phyloP scores from a whole-genome alignment of 1,140 invertebrate species.

The Tyrophagus putrescentiae region DNA sequence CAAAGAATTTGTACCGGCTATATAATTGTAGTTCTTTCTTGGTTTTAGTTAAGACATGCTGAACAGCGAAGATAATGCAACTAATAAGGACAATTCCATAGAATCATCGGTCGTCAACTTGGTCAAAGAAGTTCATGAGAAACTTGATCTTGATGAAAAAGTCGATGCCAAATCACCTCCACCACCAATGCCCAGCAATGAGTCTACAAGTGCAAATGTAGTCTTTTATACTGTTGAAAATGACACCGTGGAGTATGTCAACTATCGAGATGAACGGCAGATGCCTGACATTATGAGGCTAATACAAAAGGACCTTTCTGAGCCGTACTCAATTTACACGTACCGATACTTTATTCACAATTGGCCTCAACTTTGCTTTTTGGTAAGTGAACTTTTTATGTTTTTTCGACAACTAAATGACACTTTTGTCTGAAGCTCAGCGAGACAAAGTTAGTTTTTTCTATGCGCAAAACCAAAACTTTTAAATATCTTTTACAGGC shows the following conservation, averaged over 20 bases:
- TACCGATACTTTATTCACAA: constrained; percentile 99
- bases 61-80: too few species aligned
- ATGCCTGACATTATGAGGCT: constrained; percentile 94
- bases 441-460: background rate
- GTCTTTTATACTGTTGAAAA: background rate
- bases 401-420: too few species aligned
- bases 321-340: constrained; percentile 99
- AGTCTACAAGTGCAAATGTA: background rate
- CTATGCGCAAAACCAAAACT: background rate
- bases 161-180: too few species aligned
- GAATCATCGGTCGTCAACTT: too few species aligned
- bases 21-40: too few species aligned
- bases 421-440: constrained; percentile 18
- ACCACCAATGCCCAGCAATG: too few species aligned
- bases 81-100: too few species aligned
- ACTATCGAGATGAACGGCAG: constrained; percentile 72
- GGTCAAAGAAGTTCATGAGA: too few species aligned
- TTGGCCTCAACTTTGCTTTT: constrained; percentile 96
- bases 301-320: constrained; percentile 95
- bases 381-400: constrained; percentile 54
- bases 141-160: too few species aligned
- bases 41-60: too few species aligned
- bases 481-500: constrained; percentile 31
- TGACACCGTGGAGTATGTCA: constrained; percentile 42
- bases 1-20: too few species aligned